phyloP scores from a whole-genome alignment of 2,888 invertebrate species.

The Lamproptera curius region DNA sequence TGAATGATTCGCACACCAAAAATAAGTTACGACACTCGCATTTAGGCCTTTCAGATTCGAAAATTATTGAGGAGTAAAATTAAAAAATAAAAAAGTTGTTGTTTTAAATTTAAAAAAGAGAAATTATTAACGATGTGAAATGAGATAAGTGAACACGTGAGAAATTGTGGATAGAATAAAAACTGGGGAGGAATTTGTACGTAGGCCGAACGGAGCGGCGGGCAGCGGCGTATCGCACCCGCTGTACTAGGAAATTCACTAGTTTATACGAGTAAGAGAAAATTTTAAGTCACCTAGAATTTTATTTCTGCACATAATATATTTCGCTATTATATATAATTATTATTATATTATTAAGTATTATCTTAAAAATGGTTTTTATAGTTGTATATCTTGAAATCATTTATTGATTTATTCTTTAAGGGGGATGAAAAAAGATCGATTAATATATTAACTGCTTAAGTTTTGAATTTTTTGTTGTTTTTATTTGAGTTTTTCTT shows the following conservation, averaged over 20 bases:
- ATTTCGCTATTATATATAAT: conserved; percentile 78
- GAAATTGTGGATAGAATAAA: neutral
- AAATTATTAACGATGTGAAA: too few relatives aligned
- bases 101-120: conserved; percentile 29
- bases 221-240: conserved; percentile 23
- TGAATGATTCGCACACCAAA: conserved; percentile 75
- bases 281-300: conserved; percentile 78
- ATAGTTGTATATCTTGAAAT: conserved; percentile 78
- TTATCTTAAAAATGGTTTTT: conserved; percentile 77
- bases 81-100: conserved; percentile 54
- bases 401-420: conserved; percentile 77
- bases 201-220: conserved; percentile 41
- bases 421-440: conserved; percentile 65
- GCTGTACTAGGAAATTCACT: conserved; percentile 74
- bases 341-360: conserved; percentile 78
- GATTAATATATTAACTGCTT: conserved; percentile 78
- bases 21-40: conserved; percentile 82
- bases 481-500: conserved; percentile 67
- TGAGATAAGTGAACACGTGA: too few relatives aligned
- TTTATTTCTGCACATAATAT: conserved; percentile 79
- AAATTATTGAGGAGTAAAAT: conserved; percentile 75
- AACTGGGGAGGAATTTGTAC: conserved; percentile 52
- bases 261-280: conserved; percentile 76
- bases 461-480: conserved; percentile 74
- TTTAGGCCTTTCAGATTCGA: conserved; percentile 82